A percentile compares a stretch with the other conserved stretches of the same genome.
Conservation (phyloP, 2,113 vertebrate genomes). For the Nycticryphes semicollaris region DNA sequence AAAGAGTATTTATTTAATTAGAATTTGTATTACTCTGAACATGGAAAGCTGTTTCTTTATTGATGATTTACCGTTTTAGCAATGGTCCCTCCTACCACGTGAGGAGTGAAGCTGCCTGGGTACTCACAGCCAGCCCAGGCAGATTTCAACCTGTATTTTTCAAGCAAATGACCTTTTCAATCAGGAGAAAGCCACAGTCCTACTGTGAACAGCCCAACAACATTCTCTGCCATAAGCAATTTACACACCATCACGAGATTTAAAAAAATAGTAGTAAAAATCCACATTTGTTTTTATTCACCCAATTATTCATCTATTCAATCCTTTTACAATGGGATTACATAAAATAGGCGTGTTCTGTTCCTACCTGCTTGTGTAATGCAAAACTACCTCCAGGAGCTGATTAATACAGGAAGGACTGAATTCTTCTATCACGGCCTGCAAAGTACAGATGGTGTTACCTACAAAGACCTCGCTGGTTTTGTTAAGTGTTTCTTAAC, state of each 20-base stretch:
- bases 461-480: neutral
- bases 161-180: neutral
- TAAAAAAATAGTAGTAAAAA: neutral
- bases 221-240: neutral
- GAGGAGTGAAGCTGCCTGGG: neutral
- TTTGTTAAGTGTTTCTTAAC: neutral
- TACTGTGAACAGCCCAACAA: neutral
- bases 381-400: neutral
- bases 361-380: neutral
- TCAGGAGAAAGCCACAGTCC: neutral
- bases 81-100: accelerated
- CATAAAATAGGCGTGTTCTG: neutral
- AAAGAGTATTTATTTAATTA: neutral
- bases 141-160: neutral
- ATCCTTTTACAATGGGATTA: neutral
- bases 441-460: neutral
- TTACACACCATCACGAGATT: neutral
- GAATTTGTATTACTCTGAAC: neutral
- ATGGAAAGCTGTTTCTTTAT: neutral
- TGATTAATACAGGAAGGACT: accelerated
- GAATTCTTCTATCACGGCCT: neutral
- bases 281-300: neutral
- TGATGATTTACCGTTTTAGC: neutral
- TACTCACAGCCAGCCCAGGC: neutral
- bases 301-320: neutral